A percentile compares a stretch with the other conserved stretches of the same genome.
These are phyloP conservation scores for Chauna torquata DNA, from an alignment of 2,113 vertebrate species.

Conservation along the genomic window DNA sequence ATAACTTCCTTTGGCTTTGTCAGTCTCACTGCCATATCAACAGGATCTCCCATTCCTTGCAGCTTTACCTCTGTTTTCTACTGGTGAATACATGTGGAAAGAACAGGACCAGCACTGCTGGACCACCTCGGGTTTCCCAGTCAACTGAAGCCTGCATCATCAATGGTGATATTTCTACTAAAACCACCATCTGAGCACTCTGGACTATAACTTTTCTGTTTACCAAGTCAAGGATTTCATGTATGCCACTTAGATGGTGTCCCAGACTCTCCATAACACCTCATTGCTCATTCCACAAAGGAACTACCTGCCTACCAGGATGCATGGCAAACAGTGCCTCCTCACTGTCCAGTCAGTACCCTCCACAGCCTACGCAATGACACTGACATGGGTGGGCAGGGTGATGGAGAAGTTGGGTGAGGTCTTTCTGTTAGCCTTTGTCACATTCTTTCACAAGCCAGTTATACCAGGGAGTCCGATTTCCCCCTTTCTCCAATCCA, in stretches of 20 bases:
- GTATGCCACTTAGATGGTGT: accelerated
- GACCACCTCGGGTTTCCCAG: not conserved
- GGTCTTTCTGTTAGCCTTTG: not conserved
- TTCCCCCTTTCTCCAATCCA: not conserved
- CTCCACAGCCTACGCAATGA: not conserved
- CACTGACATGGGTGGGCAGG: not conserved
- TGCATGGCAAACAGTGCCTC: not conserved
- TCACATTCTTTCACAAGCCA: not conserved
- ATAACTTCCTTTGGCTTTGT: not conserved
- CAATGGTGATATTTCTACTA: not conserved
- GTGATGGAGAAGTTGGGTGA: not conserved
- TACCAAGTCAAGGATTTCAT: not conserved
- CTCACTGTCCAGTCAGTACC: not conserved
- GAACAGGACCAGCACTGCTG: not conserved
- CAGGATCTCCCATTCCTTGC: not conserved
- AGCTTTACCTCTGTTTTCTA: not conserved
- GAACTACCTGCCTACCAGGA: not conserved
- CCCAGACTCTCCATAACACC: not conserved
- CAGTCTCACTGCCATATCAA: not conserved
- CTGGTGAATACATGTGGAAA: not conserved
- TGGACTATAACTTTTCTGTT: not conserved
- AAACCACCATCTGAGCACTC: not conserved
- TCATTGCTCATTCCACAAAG: not conserved
- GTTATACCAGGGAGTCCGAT: not conserved
- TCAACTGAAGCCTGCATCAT: not conserved